Percentiles rank a stretch among this genome's conserved stretches.
phyloP scores from a whole-genome alignment of 2,113 vertebrate genomes.

The Eira barbara region DNA sequence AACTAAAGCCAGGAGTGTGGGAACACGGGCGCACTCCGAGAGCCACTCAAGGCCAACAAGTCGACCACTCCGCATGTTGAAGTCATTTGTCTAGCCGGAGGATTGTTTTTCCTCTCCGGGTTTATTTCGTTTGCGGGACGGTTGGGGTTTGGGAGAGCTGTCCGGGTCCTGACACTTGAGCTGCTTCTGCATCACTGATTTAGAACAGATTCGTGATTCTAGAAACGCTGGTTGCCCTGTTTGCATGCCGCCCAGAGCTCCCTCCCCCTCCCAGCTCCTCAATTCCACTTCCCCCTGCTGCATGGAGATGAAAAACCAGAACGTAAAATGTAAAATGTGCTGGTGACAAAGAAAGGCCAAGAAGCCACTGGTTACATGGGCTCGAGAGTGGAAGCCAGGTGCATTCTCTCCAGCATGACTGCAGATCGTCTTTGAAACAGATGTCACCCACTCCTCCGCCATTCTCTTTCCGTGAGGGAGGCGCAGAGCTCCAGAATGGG shows the following conservation, averaged over 20 bases:
- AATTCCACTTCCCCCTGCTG: slow-evolving; percentile 56
- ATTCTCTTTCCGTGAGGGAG: slow-evolving; percentile 72
- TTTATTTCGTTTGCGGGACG: slow-evolving; percentile 24
- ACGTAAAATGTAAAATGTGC: slow-evolving; percentile 55
- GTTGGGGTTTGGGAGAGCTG: background rate
- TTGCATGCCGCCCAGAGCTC: slow-evolving; percentile 17
- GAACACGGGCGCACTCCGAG: background rate
- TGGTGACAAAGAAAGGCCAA: slow-evolving; percentile 65
- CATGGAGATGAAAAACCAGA: slow-evolving; percentile 57
- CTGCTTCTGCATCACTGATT: slow-evolving; percentile 50
- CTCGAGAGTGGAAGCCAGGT: slow-evolving; percentile 77
- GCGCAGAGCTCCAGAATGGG: slow-evolving; percentile 69
- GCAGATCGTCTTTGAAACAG: slow-evolving; percentile 80
- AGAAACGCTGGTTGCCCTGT: slow-evolving; percentile 60
- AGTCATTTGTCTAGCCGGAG: slow-evolving; percentile 43
- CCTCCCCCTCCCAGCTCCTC: background rate
- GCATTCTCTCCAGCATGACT: slow-evolving; percentile 66
- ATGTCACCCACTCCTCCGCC: slow-evolving; percentile 78
- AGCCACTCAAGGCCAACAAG: slow-evolving; percentile 29
- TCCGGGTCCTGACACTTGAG: slow-evolving; percentile 20
- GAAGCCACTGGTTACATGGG: slow-evolving; percentile 75
- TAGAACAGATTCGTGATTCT: slow-evolving; percentile 47
- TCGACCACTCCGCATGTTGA: slow-evolving; percentile 21
- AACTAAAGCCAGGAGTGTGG: slow-evolving; percentile 30
- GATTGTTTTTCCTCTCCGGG: background rate